Conservation (phyloP, 1,140 invertebrate species). For the Cotesia typhae region DNA sequence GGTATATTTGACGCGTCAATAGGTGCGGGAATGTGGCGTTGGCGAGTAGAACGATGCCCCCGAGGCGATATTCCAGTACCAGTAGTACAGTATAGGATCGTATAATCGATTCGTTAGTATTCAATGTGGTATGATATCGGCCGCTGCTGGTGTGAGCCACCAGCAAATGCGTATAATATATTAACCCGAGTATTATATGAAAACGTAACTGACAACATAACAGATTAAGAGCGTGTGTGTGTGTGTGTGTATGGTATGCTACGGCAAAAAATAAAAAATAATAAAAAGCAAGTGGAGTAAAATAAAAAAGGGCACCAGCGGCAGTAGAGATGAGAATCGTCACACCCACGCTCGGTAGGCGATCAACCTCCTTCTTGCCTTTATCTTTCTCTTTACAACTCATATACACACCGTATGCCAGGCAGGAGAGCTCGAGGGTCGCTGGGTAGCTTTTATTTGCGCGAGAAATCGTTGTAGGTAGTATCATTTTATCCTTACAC, state of each 20-base stretch:
- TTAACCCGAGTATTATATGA: too few species aligned
- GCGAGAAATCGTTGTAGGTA: conserved; percentile 23
- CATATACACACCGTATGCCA: not conserved
- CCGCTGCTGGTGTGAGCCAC: not conserved
- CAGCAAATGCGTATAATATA: not conserved
- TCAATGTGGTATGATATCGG: not conserved
- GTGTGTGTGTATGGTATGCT: too few species aligned
- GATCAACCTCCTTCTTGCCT: not conserved
- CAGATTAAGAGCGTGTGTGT: too few species aligned
- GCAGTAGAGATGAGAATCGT: conserved; percentile 20
- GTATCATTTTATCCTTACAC: conserved; percentile 32
- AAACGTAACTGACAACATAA: too few species aligned
- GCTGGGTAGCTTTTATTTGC: not conserved
- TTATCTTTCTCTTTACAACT: not conserved
- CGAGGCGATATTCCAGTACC: conserved; percentile 1
- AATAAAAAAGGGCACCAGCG: conserved; percentile 1
- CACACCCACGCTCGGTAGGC: conserved; percentile 29
- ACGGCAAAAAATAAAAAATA: not conserved
- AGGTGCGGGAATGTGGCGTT: conserved; percentile 7
- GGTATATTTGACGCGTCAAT: conserved; percentile 17
- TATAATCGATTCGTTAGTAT: conserved; percentile 37
- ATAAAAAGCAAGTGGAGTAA: conserved; percentile 12
- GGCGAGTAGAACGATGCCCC: not conserved
- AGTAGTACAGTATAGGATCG: not conserved
- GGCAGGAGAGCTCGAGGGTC: too few species aligned